These are phyloP conservation scores for Varanus salvator DNA, from an alignment of 2,113 vertebrate species.

Conservation along the genomic window DNA sequence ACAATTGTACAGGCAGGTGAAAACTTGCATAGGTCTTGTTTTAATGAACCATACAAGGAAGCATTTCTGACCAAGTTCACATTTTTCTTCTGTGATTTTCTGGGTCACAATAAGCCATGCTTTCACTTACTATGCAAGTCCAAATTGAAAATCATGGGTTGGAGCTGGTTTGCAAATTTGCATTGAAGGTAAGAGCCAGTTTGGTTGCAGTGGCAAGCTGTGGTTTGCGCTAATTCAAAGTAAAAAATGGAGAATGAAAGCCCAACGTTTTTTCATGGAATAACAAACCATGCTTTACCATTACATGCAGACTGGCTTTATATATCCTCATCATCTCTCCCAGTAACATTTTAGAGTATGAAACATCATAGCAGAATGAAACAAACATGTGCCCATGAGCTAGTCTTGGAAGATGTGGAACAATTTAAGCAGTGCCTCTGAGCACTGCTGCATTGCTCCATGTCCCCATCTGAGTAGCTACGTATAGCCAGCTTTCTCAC, in stretches of 20 bases:
- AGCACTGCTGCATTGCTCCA: background rate
- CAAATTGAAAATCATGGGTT: background rate
- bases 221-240: background rate
- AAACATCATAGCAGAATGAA: background rate
- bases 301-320: background rate
- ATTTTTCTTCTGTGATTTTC: background rate
- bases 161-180: background rate
- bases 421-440: background rate
- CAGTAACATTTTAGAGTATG: background rate
- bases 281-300: background rate
- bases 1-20: too few relatives aligned
- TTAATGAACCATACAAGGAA: background rate
- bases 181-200: background rate
- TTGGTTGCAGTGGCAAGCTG: background rate
- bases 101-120: background rate
- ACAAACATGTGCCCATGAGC: background rate
- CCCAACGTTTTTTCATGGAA: background rate
- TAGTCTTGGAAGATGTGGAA: background rate
- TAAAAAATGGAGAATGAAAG: background rate
- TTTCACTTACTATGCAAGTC: background rate
- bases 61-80: conserved; percentile 13
- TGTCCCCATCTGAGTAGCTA: background rate
- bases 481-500: background rate
- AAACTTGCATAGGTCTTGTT: rapidly evolving
- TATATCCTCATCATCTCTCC: background rate